Evolutionary conservation across 2,888 invertebrate species (phyloP), one percentile per base, ranked within the genome.

Genomic region (Melieria crassipennis): DNA sequence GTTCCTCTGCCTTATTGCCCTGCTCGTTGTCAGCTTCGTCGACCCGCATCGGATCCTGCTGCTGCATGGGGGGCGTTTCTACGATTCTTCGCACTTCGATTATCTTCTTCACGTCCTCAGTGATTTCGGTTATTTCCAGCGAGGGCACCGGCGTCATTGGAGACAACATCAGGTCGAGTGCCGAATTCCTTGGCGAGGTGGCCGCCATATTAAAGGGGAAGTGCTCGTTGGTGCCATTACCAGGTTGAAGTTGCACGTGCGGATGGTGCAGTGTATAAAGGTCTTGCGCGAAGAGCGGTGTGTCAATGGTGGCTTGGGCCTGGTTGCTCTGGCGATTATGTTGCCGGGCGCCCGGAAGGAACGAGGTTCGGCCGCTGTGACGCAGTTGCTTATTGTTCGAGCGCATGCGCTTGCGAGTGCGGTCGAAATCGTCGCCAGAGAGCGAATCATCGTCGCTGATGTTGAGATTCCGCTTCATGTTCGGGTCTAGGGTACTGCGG

Each of bases 361-460:
- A 42, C 30, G 71, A 69, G 9, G 10, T 50, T 4, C 73, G 69
- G 3, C 78, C 78, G 7, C 7, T 10, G 42, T 69, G 56, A 2
- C 52, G 69, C 3, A 77, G 11, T 66, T 65, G 69, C 52, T 76
- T 77, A 50, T 72, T 78, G 57, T 78, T 77, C 2, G 75, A 69
- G 42, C 76, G 76, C 72, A 77, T 63, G 16, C 75, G 76, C 52
- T 78, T 78, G 4, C 78, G 76, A 5, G 77, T 57, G 5, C 70
- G 76, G 16, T 76, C 76, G 42, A 75, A 74, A 16, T 77, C 73
- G 67, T 77, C 73, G 13, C 76, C 78, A 0, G 78, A 77, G 6
- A 78, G 48, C 10, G 78, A 78, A 9, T 76, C 76, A 0, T 75
- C 74, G 43, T 74, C 73, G 60, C 72, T 73, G 4, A 65, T 56